Conservation (phyloP, 2,888 invertebrate species). For the Buathra laborator region DNA sequence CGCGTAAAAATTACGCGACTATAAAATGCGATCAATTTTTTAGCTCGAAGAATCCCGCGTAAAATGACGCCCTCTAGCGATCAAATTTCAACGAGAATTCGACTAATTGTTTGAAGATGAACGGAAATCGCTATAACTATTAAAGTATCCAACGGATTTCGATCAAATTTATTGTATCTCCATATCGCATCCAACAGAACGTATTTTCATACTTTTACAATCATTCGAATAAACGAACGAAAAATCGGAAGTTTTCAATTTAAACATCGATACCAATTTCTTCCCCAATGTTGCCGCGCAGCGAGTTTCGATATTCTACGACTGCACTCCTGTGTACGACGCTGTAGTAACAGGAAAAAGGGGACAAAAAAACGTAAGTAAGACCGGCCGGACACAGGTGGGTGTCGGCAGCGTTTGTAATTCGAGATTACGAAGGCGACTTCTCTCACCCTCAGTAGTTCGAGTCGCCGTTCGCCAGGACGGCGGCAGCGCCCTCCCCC, state of each 20-base stretch:
- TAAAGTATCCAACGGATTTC: neutral
- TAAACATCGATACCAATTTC: constrained; percentile 27
- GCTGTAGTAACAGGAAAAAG: constrained; percentile 39
- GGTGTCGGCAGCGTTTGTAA: constrained; percentile 83
- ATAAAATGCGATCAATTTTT: neutral
- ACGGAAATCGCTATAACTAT: neutral
- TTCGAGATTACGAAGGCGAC: constrained; percentile 76
- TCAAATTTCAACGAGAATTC: neutral
- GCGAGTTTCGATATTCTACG: neutral
- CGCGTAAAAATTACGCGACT: neutral
- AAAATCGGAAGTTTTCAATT: neutral
- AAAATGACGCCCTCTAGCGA: neutral
- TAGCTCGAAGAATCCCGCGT: neutral
- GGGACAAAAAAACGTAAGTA: constrained; percentile 60
- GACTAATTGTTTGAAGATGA: neutral
- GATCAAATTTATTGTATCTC: neutral
- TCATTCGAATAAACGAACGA: no score
- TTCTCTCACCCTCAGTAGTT: constrained; percentile 55
- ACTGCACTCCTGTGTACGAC: constrained; percentile 5
- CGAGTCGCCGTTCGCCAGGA: constrained; percentile 35
- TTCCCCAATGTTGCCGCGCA: neutral
- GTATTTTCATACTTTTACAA: neutral
- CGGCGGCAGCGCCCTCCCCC: constrained; percentile 2
- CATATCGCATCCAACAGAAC: neutral
- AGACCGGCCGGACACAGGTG: constrained; percentile 80